Evolutionary conservation across 2,888 invertebrate genomes (phyloP), one percentile per base, ranked within the genome.

Genomic region (Drosophila basisetae): DNA sequence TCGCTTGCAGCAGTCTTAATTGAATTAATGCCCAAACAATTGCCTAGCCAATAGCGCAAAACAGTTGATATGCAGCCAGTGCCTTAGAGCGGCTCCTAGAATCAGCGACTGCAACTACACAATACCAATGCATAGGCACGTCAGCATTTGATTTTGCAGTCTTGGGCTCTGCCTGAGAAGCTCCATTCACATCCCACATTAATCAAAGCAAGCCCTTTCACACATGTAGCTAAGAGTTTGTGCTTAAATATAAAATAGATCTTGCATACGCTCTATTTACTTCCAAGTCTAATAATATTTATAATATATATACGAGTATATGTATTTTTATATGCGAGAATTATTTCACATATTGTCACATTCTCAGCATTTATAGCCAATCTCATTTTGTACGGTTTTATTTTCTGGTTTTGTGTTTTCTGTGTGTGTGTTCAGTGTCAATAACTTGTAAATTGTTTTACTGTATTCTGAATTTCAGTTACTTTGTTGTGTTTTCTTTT

Each of bases 391-490:
- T 30, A 16, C 22, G 22, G 13, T 63, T 63, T 53, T 59, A 43
- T 28, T 55, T 39, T 50, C 28, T 30, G 37, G 13, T 64, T 68
- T 53, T 39, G 13, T 47, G 30, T 28, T 10, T 30, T 41, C 22
- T n/a, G 10, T 11, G 37, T 28, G 37, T 9, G n/a, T 22, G 28
- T 73, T 65, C 79, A 80, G 76, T 90, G 86, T 90, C 90, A 86
- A 88, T 86, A 86, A 86, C 86, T 90, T 88, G 73, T 78, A 79
- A 86, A 86, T 81, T 73, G 76, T 68, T 69, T 47, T 67, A 58
- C 47, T 11, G 47, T 58, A 49, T 70, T 71, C 58, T 37, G 60
- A 18, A 68, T 68, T 78, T 84, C 60, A 76, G 61, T 80, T 85
- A 74, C 63, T 31, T 78, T 64, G 70, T 54, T 58, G 55, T 35